Evolutionary conservation across 2,113 vertebrate species (phyloP).

Genomic region (Thermophis baileyi): DNA sequence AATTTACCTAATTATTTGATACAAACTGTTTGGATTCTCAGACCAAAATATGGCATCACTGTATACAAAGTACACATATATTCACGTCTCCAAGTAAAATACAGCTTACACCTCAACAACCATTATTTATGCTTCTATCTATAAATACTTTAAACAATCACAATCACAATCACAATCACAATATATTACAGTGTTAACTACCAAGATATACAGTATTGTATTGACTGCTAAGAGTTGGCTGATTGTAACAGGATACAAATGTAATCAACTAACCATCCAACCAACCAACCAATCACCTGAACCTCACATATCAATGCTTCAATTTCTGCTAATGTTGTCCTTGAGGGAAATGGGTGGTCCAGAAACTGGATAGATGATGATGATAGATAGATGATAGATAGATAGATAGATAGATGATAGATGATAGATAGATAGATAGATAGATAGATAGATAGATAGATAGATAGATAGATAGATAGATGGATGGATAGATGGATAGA

Average conservation of each 20-base stretch:
- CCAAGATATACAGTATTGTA: not conserved
- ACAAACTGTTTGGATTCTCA: not conserved
- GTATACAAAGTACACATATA: not conserved
- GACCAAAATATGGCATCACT: not conserved
- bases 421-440: too few species aligned
- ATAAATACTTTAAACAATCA: not conserved
- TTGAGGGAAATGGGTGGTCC: not conserved
- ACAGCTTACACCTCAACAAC: not conserved
- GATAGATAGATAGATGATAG: too few species aligned
- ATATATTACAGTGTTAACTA: not conserved
- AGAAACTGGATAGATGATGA: not conserved
- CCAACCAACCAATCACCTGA: not conserved
- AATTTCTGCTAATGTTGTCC: not conserved
- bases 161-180: not conserved
- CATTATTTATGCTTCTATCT: not conserved
- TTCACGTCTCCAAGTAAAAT: not conserved
- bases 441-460: too few species aligned
- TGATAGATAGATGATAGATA: too few species aligned
- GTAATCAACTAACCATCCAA: not conserved
- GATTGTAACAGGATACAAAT: not conserved
- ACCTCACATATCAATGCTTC: not conserved
- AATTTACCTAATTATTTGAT: not conserved
- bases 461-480: too few species aligned
- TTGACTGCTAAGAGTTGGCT: not conserved
- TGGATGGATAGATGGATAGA: too few species aligned